Conservation (phyloP, 2,888 invertebrate genomes). For the Diplazon laetatorius region DNA sequence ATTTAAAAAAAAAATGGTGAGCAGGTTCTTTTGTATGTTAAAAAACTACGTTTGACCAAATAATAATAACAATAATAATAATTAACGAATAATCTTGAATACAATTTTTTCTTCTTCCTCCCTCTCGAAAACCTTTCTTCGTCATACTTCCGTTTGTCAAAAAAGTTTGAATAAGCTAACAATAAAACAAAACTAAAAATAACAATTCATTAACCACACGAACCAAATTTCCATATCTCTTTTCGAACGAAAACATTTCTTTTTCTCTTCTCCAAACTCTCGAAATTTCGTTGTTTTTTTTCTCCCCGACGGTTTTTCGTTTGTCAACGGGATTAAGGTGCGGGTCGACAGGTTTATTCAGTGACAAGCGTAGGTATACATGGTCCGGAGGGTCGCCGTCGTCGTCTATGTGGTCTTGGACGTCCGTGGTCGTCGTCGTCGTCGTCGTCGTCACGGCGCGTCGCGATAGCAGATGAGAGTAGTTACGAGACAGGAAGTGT, state of each 20-base stretch:
- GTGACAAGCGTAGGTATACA: conserved; percentile 75
- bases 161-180: too few species aligned
- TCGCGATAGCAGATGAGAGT: conserved; percentile 79
- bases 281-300: too few species aligned
- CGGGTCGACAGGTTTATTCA: conserved; percentile 78
- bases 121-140: neutral
- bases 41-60: too few species aligned
- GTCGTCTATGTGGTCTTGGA: conserved; percentile 20
- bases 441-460: conserved; percentile 53
- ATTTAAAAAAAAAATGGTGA: too few species aligned
- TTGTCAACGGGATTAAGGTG: conserved; percentile 72
- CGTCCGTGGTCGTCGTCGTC: conserved; percentile 44
- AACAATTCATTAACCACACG: too few species aligned
- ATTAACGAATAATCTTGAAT: neutral
- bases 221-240: too few species aligned
- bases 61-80: too few species aligned
- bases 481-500: conserved; percentile 82
- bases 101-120: neutral
- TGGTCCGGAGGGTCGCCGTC: conserved; percentile 12
- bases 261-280: too few species aligned
- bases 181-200: too few species aligned
- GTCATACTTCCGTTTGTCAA: too few species aligned
- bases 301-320: conserved; percentile 30
- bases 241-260: too few species aligned
- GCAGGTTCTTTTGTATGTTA: too few species aligned